Evolutionary conservation across 2,888 invertebrate genomes (phyloP).

Genomic region (Galeruca laticollis): DNA sequence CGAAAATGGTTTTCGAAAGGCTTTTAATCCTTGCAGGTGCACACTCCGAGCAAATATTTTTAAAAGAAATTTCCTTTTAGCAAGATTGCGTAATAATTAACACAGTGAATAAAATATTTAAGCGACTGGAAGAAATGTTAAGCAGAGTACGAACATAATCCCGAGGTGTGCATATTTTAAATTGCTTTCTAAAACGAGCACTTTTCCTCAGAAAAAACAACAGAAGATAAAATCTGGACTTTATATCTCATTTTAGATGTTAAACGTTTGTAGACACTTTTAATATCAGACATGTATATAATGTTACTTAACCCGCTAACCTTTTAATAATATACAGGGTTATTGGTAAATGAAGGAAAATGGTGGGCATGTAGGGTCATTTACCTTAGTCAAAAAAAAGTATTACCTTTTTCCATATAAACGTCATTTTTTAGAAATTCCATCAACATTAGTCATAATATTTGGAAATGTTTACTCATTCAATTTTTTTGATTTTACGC

Average conservation of each 20-base stretch:
- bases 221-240: background rate
- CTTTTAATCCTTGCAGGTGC: background rate
- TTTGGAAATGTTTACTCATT: too few relatives aligned
- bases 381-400: too few relatives aligned
- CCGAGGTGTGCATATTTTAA: constrained; percentile 1
- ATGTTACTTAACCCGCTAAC: too few relatives aligned
- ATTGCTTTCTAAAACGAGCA: background rate
- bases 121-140: background rate
- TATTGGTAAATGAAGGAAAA: too few relatives aligned
- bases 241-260: background rate
- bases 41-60: background rate
- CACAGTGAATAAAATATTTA: background rate
- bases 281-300: too few relatives aligned
- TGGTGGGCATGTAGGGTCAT: too few relatives aligned
- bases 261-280: background rate
- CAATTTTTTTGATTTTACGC: too few relatives aligned
- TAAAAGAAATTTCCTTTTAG: constrained; percentile 3
- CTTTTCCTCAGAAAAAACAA: background rate
- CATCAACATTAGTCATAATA: too few relatives aligned
- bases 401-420: too few relatives aligned
- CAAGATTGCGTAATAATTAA: background rate
- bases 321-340: too few relatives aligned
- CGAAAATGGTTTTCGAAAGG: background rate
- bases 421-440: too few relatives aligned
- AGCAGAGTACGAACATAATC: background rate